Evolutionary conservation across 2,113 vertebrate species (phyloP), one percentile per base, ranked within the genome.

Genomic region (Carassius auratus): DNA sequence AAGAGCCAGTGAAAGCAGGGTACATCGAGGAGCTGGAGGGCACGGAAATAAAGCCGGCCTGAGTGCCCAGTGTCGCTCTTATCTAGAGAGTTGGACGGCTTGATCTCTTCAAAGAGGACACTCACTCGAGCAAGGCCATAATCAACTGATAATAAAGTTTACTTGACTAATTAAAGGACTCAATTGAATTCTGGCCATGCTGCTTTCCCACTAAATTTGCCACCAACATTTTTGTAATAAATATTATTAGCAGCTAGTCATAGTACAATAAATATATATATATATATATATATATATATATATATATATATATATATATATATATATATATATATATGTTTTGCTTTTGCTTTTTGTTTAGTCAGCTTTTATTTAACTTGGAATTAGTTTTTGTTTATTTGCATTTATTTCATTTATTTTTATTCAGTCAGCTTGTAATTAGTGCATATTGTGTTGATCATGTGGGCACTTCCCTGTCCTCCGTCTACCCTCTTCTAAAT

Each of bases 1-100:
- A 69, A 81, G 79, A 83, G 84, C 71, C 66, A 84, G 48, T 77
- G 71, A 85, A 86, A 84, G 87, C 76, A 87, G 80, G 71, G 75
- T 73, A 57, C 81, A 81, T 57, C 59, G 13, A 77, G 62, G 83
- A 71, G 84, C 48, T 86, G 79, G 62, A 84, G 81, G 88, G 84
- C 84, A 86, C n/a, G 55, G 80, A 87, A 76, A 79, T 85, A 87
- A 84, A 87, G 36, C 89, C 64, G 33, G 48, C 61, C 12, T 59
- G 80, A 84, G 89, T 84, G 57, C 82, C 78, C 73, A 71, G 84
- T 85, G 85, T 76, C 84, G n/a, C 77, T 66, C 81, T 88, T 84
- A 87, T 90, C 87, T 81, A 52, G 75, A 23, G 57, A 62, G 73
- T 57, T 76, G 61, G 77, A 78, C 61, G 59, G 83, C 85, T 71